A percentile compares a stretch with the other conserved stretches of the same genome.
phyloP scores from a whole-genome alignment of 2,888 invertebrate species.

The Malthinus flaveolus region DNA sequence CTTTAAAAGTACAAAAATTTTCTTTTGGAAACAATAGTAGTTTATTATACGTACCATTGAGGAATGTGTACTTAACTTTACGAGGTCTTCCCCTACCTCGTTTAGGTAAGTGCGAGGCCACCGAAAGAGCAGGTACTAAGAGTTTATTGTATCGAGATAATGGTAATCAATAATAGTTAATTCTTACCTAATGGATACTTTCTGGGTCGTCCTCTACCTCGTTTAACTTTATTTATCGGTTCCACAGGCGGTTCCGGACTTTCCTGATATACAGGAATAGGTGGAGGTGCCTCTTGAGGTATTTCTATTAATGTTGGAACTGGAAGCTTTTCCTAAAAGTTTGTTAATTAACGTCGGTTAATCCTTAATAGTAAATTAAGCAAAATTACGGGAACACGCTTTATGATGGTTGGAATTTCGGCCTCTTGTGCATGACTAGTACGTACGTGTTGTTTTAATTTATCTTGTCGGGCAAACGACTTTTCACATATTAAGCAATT shows the following conservation, averaged over 20 bases:
- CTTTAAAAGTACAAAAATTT: conserved; percentile 7
- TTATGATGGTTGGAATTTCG: neutral
- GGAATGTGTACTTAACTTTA: conserved; percentile 26
- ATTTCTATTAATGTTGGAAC: neutral
- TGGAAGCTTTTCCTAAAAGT: neutral
- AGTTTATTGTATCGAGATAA: neutral
- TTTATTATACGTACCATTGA: conserved; percentile 1
- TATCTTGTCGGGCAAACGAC: conserved; percentile 73
- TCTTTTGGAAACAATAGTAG: too few species aligned
- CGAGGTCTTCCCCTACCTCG: conserved; percentile 36
- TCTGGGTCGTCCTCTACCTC: conserved; percentile 58
- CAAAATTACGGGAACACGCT: neutral
- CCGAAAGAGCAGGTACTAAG: neutral
- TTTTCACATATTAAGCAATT: conserved; percentile 70
- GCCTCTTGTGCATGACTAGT: conserved; percentile 57
- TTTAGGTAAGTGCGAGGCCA: conserved; percentile 27
- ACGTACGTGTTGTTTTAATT: conserved; percentile 69
- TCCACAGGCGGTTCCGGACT: neutral
- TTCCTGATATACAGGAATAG: neutral
- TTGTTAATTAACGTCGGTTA: too few species aligned
- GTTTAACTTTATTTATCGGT: conserved; percentile 38
- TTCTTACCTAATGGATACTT: conserved; percentile 55
- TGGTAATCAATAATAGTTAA: neutral
- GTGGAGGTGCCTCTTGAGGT: neutral
- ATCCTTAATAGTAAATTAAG: neutral